phyloP scores from a whole-genome alignment of 2,888 invertebrate species.

The Gonocerus acuteangulatus region DNA sequence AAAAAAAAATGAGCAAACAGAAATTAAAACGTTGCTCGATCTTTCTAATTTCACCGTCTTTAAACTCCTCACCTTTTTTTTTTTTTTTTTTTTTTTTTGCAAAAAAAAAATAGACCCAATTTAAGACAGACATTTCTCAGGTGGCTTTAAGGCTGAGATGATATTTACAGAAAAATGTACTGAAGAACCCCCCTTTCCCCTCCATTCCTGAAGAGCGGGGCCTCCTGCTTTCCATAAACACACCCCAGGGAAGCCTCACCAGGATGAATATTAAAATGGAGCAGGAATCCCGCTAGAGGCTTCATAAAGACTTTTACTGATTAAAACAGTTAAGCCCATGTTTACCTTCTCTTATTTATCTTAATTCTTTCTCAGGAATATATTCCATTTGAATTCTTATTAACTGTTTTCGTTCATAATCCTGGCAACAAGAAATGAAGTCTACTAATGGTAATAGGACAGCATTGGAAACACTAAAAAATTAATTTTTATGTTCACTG shows the following conservation, averaged over 20 bases:
- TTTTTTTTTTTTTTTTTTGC: too few relatives aligned
- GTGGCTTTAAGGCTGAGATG: background rate
- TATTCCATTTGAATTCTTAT: too few relatives aligned
- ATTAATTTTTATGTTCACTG: too few relatives aligned
- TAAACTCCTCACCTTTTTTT: too few relatives aligned
- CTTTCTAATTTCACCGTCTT: too few relatives aligned
- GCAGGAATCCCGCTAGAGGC: slow-evolving; percentile 11
- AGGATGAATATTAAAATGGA: slow-evolving; percentile 21
- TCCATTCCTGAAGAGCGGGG: too few relatives aligned
- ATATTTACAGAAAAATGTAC: too few relatives aligned
- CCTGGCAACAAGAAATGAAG: too few relatives aligned
- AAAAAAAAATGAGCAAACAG: slow-evolving; percentile 4
- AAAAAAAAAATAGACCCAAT: slow-evolving; percentile 1
- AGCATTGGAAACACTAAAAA: too few relatives aligned
- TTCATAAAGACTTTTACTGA: slow-evolving; percentile 12
- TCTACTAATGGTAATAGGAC: too few relatives aligned
- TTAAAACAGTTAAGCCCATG: slow-evolving; percentile 15
- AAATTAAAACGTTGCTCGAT: slow-evolving; percentile 4
- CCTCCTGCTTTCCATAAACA: slow-evolving; percentile 19
- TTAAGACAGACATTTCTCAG: background rate
- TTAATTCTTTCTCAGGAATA: background rate
- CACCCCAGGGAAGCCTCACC: background rate
- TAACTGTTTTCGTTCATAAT: too few relatives aligned
- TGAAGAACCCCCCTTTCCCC: too few relatives aligned
- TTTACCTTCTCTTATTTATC: slow-evolving; percentile 19